Conservation (phyloP, 2,888 invertebrate species). For the Toxonevra muliebris region DNA sequence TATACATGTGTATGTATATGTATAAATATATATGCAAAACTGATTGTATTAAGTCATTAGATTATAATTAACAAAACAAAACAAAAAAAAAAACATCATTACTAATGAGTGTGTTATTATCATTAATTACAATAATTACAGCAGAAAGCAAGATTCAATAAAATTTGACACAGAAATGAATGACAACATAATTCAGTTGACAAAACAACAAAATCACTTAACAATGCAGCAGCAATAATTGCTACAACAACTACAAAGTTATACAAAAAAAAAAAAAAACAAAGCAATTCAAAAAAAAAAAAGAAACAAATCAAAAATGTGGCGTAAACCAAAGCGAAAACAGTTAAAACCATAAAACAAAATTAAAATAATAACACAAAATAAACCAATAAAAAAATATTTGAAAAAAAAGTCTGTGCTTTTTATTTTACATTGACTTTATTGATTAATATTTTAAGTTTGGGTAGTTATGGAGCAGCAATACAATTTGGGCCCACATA, state of each 20-base stretch:
- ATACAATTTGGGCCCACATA: too few relatives aligned
- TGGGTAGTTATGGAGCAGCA: too few relatives aligned
- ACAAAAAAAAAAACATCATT: slow-evolving; percentile 11
- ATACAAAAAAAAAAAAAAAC: neutral
- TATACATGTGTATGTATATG: too few relatives aligned
- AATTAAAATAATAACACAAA: neutral
- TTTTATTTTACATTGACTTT: neutral
- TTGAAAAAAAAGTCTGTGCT: neutral
- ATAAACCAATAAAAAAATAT: slow-evolving; percentile 7
- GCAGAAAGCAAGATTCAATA: slow-evolving; percentile 20
- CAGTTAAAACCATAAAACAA: neutral
- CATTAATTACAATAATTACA: slow-evolving; percentile 19
- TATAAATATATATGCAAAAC: neutral
- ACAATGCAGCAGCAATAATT: neutral
- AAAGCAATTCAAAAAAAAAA: slow-evolving; percentile 6
- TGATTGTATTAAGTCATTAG: slow-evolving; percentile 25
- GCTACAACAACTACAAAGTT: neutral
- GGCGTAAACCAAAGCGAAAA: slow-evolving; percentile 7
- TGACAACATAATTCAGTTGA: too few relatives aligned
- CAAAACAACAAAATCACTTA: neutral
- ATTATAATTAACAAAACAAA: slow-evolving; percentile 34
- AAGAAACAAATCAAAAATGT: slow-evolving; percentile 4
- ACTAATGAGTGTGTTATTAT: slow-evolving; percentile 19
- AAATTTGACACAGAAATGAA: slow-evolving; percentile 17
- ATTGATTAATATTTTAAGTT: too few relatives aligned